Evolutionary conservation across 2,888 invertebrate genomes (phyloP).

Genomic region (Cheilosia variabilis): DNA sequence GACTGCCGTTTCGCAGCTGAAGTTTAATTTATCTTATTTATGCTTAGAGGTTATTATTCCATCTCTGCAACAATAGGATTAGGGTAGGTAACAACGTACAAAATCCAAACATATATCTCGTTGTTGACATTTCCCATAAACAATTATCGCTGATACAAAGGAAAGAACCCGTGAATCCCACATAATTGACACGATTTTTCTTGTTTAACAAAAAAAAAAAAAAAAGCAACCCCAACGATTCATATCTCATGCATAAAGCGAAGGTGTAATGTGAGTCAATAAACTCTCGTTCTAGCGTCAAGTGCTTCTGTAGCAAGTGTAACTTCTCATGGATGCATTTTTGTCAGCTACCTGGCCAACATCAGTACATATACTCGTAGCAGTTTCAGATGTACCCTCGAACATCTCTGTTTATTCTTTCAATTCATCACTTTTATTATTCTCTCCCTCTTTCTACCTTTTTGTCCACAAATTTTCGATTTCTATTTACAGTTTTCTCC

Average conservation of each 20-base stretch:
- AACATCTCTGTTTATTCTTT: conserved; percentile 21
- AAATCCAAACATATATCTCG: neutral
- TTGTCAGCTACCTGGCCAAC: conserved; percentile 22
- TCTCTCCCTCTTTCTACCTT: neutral
- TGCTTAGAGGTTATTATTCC: too few relatives aligned
- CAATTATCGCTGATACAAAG: conserved; percentile 5
- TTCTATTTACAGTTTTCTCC: conserved; percentile 39
- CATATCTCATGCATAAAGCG: conserved; percentile 13
- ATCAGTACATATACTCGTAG: conserved; percentile 7
- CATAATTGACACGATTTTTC: conserved; percentile 12
- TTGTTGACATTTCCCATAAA: conserved; percentile 25
- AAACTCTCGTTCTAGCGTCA: conserved; percentile 20
- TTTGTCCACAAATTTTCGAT: conserved; percentile 13
- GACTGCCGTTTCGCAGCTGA: too few relatives aligned
- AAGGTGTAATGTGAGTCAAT: conserved; percentile 13
- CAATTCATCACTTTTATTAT: conserved; percentile 41
- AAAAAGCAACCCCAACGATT: neutral
- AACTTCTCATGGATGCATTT: neutral
- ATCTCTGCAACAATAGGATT: neutral
- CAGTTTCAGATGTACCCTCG: neutral
- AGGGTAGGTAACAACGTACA: neutral
- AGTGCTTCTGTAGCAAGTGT: conserved; percentile 40
- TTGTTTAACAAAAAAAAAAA: neutral
- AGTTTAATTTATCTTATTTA: too few relatives aligned
- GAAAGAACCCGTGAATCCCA: conserved; percentile 2